Evolutionary conservation across 2,888 invertebrate genomes (phyloP).

Genomic region (Ectemnius cavifrons): DNA sequence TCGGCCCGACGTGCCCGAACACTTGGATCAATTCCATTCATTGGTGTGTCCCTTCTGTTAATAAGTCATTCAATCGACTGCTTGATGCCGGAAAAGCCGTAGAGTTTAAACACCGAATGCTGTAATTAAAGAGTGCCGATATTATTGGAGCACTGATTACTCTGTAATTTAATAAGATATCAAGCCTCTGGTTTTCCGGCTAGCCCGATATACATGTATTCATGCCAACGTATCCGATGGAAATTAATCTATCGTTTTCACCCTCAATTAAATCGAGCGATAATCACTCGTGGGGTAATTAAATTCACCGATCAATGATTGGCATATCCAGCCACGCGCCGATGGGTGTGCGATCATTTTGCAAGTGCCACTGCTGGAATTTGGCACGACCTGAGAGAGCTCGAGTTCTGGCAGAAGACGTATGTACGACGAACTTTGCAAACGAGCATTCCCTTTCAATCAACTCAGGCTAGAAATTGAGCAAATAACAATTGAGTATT

Average conservation of each 20-base stretch:
- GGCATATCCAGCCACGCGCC: not conserved
- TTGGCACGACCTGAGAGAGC: not conserved
- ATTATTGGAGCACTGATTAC: not conserved
- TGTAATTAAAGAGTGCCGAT: no score
- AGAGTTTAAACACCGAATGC: no score
- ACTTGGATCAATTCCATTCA: no score
- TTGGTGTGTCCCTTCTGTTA: no score
- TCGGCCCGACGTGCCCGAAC: no score
- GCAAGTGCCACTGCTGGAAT: not conserved
- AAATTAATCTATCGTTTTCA: constrained; percentile 6
- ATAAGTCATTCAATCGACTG: no score
- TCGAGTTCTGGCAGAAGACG: not conserved
- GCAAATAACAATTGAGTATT: constrained; percentile 68
- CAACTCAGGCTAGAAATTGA: constrained; percentile 46
- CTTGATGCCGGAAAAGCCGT: no score
- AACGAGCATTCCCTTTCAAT: not conserved
- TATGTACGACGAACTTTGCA: not conserved
- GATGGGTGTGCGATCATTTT: not conserved
- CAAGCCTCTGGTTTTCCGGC: no score
- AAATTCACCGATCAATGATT: constrained; percentile 2
- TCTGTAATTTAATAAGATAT: not conserved
- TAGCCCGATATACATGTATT: no score
- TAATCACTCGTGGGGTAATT: not conserved
- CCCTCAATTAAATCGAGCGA: constrained; percentile 6
- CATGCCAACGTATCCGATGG: not conserved